Evolutionary conservation across 2,113 vertebrate species (phyloP).

Genomic region (Mormoops blainvillei): DNA sequence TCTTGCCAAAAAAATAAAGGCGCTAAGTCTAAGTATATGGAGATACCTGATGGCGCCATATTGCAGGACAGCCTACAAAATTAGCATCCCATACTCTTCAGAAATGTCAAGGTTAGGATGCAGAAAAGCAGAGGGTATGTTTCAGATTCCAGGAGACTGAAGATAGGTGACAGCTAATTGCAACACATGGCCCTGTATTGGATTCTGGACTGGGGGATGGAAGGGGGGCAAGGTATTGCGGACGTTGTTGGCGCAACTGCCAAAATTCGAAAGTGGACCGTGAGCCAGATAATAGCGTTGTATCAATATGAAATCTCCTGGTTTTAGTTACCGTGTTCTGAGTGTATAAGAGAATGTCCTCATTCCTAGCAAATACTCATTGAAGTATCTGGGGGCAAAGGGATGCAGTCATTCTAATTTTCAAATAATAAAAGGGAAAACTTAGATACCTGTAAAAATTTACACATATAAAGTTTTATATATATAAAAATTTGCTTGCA

Average conservation of each 20-base stretch:
- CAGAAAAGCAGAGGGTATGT: not conserved
- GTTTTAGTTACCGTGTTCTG: not conserved
- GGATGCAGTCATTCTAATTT: not conserved
- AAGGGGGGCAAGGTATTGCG: not conserved
- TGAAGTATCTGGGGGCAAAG: not conserved
- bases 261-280: not conserved
- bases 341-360: not conserved
- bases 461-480: not conserved
- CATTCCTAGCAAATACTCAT: not conserved
- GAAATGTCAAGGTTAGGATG: not conserved
- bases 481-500: not conserved
- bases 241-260: not conserved
- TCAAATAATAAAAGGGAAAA: not conserved
- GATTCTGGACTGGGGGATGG: too few species aligned
- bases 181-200: not conserved
- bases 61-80: not conserved
- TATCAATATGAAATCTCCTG: not conserved
- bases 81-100: not conserved
- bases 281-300: not conserved
- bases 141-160: not conserved
- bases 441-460: not conserved
- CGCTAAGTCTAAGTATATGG: not conserved
- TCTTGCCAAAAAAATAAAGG: not conserved
- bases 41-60: not conserved
- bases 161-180: not conserved